Evolutionary conservation across 2,888 invertebrate species (phyloP).

Genomic region (Cephalotes varians): DNA sequence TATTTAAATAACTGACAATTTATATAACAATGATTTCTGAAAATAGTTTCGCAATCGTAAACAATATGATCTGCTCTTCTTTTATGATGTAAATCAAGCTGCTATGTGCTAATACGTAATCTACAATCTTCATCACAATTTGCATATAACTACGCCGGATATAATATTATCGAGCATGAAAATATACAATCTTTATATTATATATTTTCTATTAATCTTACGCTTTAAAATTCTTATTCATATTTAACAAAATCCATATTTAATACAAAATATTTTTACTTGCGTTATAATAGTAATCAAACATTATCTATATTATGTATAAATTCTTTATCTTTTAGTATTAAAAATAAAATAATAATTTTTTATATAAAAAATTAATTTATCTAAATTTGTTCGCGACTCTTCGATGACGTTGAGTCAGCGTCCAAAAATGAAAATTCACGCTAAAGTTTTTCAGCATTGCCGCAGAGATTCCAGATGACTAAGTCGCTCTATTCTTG

Average conservation of each 20-base stretch:
- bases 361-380: neutral
- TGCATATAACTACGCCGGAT: conserved; percentile 6
- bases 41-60: conserved; percentile 62
- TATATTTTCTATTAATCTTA: conserved; percentile 22
- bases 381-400: neutral
- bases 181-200: neutral
- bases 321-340: neutral
- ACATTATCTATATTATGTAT: neutral
- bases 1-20: conserved; percentile 40
- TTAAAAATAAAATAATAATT: neutral
- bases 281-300: neutral
- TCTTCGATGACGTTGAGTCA: conserved; percentile 64
- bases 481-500: conserved; percentile 75
- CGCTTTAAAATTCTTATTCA: neutral
- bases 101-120: conserved; percentile 19
- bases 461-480: conserved; percentile 67
- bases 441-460: conserved; percentile 67
- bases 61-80: conserved; percentile 58
- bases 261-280: conserved; percentile 5
- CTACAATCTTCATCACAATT: conserved; percentile 28
- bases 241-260: neutral
- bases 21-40: conserved; percentile 48
- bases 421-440: conserved; percentile 67
- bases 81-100: conserved; percentile 57
- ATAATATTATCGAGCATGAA: neutral